A percentile compares a stretch with the other conserved stretches of the same genome.
phyloP scores from a whole-genome alignment of 2,113 vertebrate species.

The Tragelaphus strepsiceros region DNA sequence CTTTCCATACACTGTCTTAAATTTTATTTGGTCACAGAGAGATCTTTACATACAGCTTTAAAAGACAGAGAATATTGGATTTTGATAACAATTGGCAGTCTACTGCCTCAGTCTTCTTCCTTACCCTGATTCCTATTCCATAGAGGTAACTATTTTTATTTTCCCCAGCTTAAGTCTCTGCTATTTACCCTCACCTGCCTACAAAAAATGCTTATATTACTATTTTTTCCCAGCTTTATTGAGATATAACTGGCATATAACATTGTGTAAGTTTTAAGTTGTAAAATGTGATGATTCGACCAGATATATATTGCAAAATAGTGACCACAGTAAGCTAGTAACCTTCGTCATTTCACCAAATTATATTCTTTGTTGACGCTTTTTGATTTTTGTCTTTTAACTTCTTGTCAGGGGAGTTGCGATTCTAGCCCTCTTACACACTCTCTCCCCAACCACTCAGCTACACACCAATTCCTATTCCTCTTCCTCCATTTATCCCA shows the following conservation, averaged over 20 bases:
- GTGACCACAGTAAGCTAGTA: no score
- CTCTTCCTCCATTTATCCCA: neutral
- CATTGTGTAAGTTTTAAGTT: neutral
- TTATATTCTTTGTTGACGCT: neutral
- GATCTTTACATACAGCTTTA: neutral
- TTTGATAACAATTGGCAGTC: neutral
- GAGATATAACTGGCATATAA: no score
- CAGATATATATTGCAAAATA: rapidly evolving
- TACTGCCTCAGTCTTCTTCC: neutral
- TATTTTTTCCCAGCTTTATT: neutral
- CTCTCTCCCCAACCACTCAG: neutral
- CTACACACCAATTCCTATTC: no score
- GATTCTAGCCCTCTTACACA: neutral
- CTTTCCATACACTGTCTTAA: neutral
- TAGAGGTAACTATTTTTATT: neutral
- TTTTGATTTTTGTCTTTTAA: neutral
- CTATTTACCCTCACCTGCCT: neutral
- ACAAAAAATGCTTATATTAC: rapidly evolving
- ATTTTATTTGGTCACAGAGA: neutral
- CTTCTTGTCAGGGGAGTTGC: neutral
- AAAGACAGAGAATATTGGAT: neutral
- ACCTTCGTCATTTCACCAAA: neutral
- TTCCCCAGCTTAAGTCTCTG: no score
- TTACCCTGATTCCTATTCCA: rapidly evolving
- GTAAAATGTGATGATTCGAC: neutral